Conservation (phyloP, 2,113 vertebrate genomes). For the Bungarus multicinctus region DNA sequence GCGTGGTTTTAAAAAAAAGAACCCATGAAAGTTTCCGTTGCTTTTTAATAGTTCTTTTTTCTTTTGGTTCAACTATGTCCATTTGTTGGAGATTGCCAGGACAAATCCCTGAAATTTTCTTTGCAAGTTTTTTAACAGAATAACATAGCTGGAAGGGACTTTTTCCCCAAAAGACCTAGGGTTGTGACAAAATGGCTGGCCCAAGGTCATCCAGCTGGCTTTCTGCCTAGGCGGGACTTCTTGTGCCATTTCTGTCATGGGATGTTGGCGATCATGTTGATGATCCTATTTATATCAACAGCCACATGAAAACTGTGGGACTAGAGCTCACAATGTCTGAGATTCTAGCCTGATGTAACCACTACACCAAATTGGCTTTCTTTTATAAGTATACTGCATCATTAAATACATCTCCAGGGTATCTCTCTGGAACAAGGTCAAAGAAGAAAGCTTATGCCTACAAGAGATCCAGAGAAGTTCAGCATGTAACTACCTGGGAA, state of each 20-base stretch:
- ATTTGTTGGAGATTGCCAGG: background rate
- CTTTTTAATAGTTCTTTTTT: slow-evolving; percentile 60
- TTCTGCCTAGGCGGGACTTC: background rate
- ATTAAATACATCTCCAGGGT: slow-evolving; percentile 63
- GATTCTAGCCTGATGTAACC: background rate
- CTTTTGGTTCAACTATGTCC: background rate
- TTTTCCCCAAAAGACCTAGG: background rate
- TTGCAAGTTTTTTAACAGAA: background rate
- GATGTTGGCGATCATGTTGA: too few species aligned
- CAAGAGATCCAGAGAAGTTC: background rate
- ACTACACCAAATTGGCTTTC: background rate
- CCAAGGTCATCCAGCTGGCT: background rate
- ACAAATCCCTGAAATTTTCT: background rate
- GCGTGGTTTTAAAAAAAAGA: background rate
- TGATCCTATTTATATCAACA: too few species aligned
- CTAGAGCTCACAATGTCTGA: background rate
- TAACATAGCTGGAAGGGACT: background rate
- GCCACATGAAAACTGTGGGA: background rate
- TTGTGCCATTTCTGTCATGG: too few species aligned
- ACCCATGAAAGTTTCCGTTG: background rate
- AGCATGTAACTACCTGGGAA: background rate
- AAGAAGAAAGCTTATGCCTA: background rate
- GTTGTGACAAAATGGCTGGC: background rate
- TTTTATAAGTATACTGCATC: slow-evolving; percentile 74
- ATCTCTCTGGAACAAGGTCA: background rate